phyloP scores from a whole-genome alignment of 92 coral and sea anemone genomes.

The Heteractis magnifica region DNA sequence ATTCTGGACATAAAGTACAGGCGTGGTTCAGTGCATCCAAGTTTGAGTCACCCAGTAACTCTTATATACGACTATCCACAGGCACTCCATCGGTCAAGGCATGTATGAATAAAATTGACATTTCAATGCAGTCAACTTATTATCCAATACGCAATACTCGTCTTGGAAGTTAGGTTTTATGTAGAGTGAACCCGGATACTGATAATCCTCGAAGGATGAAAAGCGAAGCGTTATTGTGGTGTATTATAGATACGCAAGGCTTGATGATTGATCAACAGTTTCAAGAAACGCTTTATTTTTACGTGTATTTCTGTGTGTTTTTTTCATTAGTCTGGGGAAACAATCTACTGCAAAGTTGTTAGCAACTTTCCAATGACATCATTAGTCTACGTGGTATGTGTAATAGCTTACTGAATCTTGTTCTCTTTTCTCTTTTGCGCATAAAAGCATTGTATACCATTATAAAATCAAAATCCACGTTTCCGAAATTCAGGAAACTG shows the following conservation, averaged over 20 bases:
- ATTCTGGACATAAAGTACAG: background rate
- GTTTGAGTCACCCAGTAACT: conserved; percentile 66
- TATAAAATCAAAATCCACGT: too few species aligned
- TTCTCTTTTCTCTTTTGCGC: background rate
- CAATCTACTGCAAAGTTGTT: conserved; percentile 43
- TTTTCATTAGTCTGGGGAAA: conserved; percentile 59
- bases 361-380: conserved; percentile 49
- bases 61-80: conserved; percentile 64
- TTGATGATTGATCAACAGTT: background rate
- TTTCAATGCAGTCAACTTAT: too few species aligned
- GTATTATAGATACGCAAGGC: too few species aligned
- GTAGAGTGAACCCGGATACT: too few species aligned
- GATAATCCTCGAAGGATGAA: background rate
- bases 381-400: conserved; percentile 69
- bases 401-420: background rate
- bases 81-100: conserved; percentile 69
- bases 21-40: conserved; percentile 29
- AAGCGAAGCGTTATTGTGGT: too few species aligned
- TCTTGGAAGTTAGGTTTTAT: too few species aligned
- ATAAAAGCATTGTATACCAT: background rate
- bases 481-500: too few species aligned
- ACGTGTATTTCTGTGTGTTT: background rate
- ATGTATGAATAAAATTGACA: background rate
- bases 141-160: too few species aligned
- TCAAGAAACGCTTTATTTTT: background rate